Percentiles rank a stretch among this genome's conserved stretches.
phyloP scores from a whole-genome alignment of 2,113 vertebrate genomes.

The Leucosticte australis region DNA sequence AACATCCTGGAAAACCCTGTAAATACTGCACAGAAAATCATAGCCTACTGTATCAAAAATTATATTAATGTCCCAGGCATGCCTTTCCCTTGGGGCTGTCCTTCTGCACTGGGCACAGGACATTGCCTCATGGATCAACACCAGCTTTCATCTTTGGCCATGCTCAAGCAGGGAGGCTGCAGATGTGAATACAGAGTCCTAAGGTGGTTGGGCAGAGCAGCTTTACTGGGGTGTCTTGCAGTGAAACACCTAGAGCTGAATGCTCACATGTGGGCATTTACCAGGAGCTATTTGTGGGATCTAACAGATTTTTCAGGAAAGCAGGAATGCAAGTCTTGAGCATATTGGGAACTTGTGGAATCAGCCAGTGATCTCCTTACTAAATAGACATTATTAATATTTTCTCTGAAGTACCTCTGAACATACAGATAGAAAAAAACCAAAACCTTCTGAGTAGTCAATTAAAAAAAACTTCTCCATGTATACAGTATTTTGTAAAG shows the following conservation, averaged over 20 bases:
- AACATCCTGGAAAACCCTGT: not conserved
- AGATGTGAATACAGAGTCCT: not conserved
- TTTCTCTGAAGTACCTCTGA: not conserved
- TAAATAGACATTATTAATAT: not conserved
- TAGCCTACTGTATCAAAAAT: not conserved
- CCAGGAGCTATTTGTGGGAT: not conserved
- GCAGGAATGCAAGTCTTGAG: rapidly evolving
- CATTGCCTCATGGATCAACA: not conserved
- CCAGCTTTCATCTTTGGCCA: not conserved
- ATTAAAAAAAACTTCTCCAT: not conserved
- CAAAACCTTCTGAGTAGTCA: not conserved
- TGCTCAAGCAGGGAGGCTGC: rapidly evolving
- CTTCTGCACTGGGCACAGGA: not conserved
- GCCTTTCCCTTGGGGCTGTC: not conserved
- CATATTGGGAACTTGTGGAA: not conserved
- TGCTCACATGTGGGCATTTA: not conserved
- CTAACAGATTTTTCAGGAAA: not conserved
- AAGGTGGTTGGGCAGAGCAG: not conserved
- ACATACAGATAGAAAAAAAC: not conserved
- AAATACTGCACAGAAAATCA: not conserved
- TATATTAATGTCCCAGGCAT: rapidly evolving
- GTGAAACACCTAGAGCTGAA: not conserved
- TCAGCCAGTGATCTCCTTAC: not conserved
- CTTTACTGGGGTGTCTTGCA: not conserved
- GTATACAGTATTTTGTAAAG: not conserved